Evolutionary conservation across 1,140 invertebrate genomes (phyloP).

Genomic region (Drosophila bifasciata): DNA sequence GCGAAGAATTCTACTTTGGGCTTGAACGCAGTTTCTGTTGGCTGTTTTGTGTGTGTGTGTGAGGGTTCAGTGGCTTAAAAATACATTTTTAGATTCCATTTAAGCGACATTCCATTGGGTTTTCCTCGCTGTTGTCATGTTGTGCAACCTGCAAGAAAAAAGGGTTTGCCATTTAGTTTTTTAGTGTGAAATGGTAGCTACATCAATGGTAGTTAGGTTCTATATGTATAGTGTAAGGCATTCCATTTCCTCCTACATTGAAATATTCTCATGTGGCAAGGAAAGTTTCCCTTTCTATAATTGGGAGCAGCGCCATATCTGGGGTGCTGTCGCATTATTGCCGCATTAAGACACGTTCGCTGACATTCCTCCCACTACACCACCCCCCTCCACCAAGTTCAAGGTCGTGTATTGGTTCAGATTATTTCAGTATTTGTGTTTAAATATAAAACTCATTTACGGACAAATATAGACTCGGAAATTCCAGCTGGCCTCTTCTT

Average conservation of each 20-base stretch:
- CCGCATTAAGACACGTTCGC: too few relatives aligned
- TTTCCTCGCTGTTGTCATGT: too few relatives aligned
- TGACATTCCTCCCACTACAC: too few relatives aligned
- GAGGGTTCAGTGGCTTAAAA: slow-evolving; percentile 9
- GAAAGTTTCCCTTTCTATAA: slow-evolving; percentile 33
- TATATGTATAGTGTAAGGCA: background rate
- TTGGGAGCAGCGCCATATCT: background rate
- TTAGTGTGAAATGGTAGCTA: too few relatives aligned
- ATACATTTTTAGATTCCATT: slow-evolving; percentile 29
- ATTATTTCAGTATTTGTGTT: too few relatives aligned
- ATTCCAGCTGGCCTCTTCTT: too few relatives aligned
- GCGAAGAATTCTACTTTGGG: slow-evolving; percentile 48
- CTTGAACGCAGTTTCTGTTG: slow-evolving; percentile 49
- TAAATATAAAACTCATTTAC: background rate
- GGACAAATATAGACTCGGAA: background rate
- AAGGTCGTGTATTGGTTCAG: slow-evolving; percentile 31
- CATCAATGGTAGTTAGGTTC: background rate
- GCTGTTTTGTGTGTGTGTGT: slow-evolving; percentile 17
- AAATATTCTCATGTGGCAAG: slow-evolving; percentile 37
- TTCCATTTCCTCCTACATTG: slow-evolving; percentile 4
- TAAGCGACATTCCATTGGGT: background rate
- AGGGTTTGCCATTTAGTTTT: background rate
- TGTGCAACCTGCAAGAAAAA: too few relatives aligned
- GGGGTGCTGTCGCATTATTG: too few relatives aligned
- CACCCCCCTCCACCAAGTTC: slow-evolving; percentile 27